Percentiles rank a stretch among this genome's conserved stretches.
These are phyloP conservation scores for Heteropelma amictum DNA, from an alignment of 2,888 invertebrate genomes.

Conservation along the genomic window DNA sequence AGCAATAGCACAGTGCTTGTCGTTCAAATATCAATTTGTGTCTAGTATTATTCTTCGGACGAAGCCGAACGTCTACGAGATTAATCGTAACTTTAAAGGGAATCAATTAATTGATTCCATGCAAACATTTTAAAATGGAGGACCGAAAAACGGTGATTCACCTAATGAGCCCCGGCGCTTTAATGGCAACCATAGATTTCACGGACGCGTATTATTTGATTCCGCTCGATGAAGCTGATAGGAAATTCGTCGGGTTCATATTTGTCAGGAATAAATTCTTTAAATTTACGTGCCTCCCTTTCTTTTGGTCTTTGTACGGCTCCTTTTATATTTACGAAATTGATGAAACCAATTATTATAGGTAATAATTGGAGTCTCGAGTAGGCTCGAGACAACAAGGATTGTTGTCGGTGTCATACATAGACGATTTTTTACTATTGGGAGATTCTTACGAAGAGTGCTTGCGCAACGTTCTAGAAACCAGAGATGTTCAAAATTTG, in stretches of 20 bases:
- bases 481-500: too few species aligned
- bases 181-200: conserved; percentile 48
- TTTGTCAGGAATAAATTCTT: too few species aligned
- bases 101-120: conserved; percentile 40
- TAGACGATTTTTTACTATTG: conserved; percentile 47
- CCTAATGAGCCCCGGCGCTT: conserved; percentile 36
- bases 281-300: too few species aligned
- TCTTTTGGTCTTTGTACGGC: conserved; percentile 63
- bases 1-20: conserved; percentile 27
- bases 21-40: conserved; percentile 47
- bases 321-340: conserved; percentile 63
- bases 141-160: conserved; percentile 28
- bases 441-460: conserved; percentile 33
- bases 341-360: conserved; percentile 55
- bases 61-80: conserved; percentile 49
- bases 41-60: conserved; percentile 50
- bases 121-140: conserved; percentile 43
- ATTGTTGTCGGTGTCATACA: conserved; percentile 33
- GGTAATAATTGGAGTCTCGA: too few species aligned
- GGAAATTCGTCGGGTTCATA: conserved; percentile 64
- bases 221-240: conserved; percentile 46
- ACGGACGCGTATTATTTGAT: conserved; percentile 53
- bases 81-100: conserved; percentile 54
- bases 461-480: conserved; percentile 15
- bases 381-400: conserved; percentile 39